A percentile compares a stretch with the other conserved stretches of the same genome.
These are phyloP conservation scores for Sebastes hubbsi DNA, from an alignment of 2,797 vertebrate genomes.

Conservation along the genomic window DNA sequence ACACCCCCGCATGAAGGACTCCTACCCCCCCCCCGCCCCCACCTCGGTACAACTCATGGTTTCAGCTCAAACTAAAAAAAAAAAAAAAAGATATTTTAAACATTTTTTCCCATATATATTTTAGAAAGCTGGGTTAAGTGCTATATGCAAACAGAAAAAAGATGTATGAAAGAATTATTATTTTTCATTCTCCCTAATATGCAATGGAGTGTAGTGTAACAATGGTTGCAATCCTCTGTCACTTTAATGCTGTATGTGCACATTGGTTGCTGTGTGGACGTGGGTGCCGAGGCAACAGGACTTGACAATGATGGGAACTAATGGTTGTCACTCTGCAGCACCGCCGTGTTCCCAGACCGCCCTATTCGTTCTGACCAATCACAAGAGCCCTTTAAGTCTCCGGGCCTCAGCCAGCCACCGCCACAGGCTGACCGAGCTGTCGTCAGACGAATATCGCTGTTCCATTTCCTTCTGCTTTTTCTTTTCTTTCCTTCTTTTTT, in stretches of 20 bases:
- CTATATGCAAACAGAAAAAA: conserved; percentile 80
- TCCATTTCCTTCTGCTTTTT: conserved; percentile 54
- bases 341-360: conserved; percentile 63
- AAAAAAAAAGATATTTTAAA: conserved; percentile 43
- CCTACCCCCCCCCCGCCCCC: not conserved
- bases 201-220: conserved; percentile 83
- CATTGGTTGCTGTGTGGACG: conserved; percentile 79
- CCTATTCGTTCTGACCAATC: conserved; percentile 76
- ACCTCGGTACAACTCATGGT: conserved; percentile 47
- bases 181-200: conserved; percentile 83
- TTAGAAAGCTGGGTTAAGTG: conserved; percentile 71
- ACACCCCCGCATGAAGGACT: conserved; percentile 30
- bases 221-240: conserved; percentile 81
- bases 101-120: conserved; percentile 69
- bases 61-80: conserved; percentile 51
- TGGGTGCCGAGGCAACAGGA: conserved; percentile 76
- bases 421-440: conserved; percentile 60
- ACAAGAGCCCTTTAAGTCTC: conserved; percentile 59
- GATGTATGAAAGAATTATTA: conserved; percentile 73
- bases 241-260: conserved; percentile 87
- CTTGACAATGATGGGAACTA: conserved; percentile 82
- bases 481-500: conserved; percentile 11
- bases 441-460: conserved; percentile 64
- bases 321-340: conserved; percentile 75
- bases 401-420: conserved; percentile 56